These are phyloP conservation scores for Xiphophorus hellerii DNA, from an alignment of 2,113 vertebrate genomes.

Conservation along the genomic window DNA sequence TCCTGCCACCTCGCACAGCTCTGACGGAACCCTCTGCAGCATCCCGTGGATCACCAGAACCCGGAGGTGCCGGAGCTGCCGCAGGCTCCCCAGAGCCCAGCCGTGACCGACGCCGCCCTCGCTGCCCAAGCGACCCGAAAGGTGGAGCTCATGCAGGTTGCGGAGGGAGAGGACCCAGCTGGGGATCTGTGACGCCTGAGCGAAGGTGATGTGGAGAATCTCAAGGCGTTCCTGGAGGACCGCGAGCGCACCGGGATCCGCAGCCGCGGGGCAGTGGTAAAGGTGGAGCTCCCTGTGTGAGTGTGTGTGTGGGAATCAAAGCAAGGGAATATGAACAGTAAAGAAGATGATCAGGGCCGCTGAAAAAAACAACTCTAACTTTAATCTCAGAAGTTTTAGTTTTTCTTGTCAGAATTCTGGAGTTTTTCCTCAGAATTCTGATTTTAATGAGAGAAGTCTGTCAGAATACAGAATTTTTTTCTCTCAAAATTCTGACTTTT, in stretches of 20 bases:
- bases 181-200: constrained; percentile 76
- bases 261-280: constrained; percentile 73
- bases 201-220: constrained; percentile 78
- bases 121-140: constrained; percentile 72
- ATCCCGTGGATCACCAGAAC: constrained; percentile 69
- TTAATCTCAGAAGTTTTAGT: no score
- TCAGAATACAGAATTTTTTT: no score
- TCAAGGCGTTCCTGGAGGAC: constrained; percentile 77
- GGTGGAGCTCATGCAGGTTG: constrained; percentile 77
- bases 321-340: no score
- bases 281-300: constrained; percentile 79
- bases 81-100: constrained; percentile 76
- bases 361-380: no score
- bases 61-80: constrained; percentile 74
- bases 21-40: constrained; percentile 74
- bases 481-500: no score
- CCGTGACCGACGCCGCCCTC: constrained; percentile 73
- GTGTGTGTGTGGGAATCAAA: background rate
- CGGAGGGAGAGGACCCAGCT: constrained; percentile 78
- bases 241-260: constrained; percentile 73
- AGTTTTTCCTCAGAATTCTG: no score
- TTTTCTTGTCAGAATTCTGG: no score
- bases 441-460: no score
- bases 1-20: constrained; percentile 74
- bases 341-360: no score